phyloP scores from a whole-genome alignment of 1,140 invertebrate genomes.

The Drosophila seguyi region DNA sequence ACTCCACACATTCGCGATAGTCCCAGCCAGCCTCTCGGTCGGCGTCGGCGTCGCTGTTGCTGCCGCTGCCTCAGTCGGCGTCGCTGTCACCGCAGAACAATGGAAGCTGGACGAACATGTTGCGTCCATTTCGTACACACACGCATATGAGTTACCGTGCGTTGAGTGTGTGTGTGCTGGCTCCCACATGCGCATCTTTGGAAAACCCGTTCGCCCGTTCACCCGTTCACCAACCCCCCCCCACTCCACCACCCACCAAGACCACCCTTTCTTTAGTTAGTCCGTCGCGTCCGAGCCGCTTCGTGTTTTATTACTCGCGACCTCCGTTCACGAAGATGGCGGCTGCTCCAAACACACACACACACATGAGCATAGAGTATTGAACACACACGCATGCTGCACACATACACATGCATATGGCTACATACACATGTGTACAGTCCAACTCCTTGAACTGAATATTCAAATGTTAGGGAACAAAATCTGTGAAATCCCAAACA shows the following conservation, averaged over 20 bases:
- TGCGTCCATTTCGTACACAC: constrained; percentile 50
- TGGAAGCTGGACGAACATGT: constrained; percentile 78
- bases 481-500: background rate
- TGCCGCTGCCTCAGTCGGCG: constrained; percentile 18
- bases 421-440: constrained; percentile 33
- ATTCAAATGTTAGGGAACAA: background rate
- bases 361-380: constrained; percentile 36
- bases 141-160: constrained; percentile 44
- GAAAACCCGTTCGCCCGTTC: constrained; percentile 12
- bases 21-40: constrained; percentile 6
- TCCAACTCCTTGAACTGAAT: background rate
- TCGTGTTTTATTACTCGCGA: constrained; percentile 82
- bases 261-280: constrained; percentile 7
- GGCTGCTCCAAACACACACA: constrained; percentile 34
- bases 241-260: background rate
- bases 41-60: background rate
- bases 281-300: constrained; percentile 54
- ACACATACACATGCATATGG: constrained; percentile 5
- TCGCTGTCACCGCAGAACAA: constrained; percentile 50
- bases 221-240: too few relatives aligned
- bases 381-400: constrained; percentile 17
- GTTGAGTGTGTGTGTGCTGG: constrained; percentile 34
- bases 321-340: constrained; percentile 72
- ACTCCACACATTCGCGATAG: constrained; percentile 3
- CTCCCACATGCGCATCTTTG: constrained; percentile 50